These are phyloP conservation scores for Drosophila bocqueti DNA, from an alignment of 1,140 invertebrate genomes.

Conservation along the genomic window DNA sequence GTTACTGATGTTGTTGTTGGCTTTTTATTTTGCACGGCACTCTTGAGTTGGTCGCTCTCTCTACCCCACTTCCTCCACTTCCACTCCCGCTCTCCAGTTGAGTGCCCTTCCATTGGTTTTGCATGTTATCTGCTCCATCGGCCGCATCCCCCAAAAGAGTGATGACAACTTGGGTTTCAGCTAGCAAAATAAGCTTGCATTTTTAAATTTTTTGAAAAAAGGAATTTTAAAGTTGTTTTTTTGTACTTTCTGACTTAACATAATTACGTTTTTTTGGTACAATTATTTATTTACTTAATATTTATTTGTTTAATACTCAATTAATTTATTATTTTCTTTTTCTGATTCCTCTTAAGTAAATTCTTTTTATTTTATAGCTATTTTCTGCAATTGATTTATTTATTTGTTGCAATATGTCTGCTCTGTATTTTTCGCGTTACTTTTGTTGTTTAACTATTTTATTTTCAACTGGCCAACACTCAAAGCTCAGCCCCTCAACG, in stretches of 20 bases:
- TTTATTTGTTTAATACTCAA: background rate
- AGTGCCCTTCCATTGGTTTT: conserved; percentile 76
- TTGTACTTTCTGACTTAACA: no score
- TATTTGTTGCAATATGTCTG: background rate
- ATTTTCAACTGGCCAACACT: conserved; percentile 33
- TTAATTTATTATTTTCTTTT: background rate
- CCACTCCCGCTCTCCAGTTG: conserved; percentile 45
- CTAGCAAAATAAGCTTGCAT: background rate
- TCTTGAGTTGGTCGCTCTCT: conserved; percentile 16
- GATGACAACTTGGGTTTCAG: background rate
- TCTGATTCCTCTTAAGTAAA: background rate
- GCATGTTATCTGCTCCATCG: conserved; percentile 65
- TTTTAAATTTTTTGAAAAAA: background rate
- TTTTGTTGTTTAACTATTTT: conserved; percentile 55
- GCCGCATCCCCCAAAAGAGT: conserved; percentile 5
- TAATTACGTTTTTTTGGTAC: no score
- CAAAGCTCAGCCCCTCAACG: background rate
- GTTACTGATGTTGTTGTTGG: conserved; percentile 8
- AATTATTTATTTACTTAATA: no score
- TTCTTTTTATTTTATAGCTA: no score
- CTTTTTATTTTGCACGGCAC: conserved; percentile 12
- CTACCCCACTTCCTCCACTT: background rate
- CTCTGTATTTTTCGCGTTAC: background rate
- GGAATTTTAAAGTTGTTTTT: no score
- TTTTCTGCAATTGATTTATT: no score